These are phyloP conservation scores for Diadophis punctatus DNA, from an alignment of 2,113 vertebrate genomes.

Conservation along the genomic window DNA sequence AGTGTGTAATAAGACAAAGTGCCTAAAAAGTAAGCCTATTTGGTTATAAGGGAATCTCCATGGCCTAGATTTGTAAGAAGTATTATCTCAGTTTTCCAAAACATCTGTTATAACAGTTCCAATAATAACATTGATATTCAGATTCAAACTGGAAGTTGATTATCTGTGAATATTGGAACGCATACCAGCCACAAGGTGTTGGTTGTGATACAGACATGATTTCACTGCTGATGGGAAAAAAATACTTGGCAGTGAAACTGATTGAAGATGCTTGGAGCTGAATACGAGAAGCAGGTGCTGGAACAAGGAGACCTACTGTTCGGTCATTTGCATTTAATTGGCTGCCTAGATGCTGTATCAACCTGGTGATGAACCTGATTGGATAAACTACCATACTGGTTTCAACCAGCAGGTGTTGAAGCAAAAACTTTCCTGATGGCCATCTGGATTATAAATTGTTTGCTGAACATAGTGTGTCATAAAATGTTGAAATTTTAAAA, in stretches of 20 bases:
- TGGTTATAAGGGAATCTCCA: neutral
- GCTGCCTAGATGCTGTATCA: constrained; percentile 17
- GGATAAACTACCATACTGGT: constrained; percentile 11
- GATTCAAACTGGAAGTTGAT: neutral
- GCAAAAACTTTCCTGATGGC: constrained; percentile 10
- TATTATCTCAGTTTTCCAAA: neutral
- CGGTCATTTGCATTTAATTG: constrained; percentile 25
- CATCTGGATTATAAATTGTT: constrained; percentile 28
- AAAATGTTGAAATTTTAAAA: constrained; percentile 2
- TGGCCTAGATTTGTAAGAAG: neutral
- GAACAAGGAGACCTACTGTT: constrained; percentile 14
- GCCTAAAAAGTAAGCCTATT: neutral
- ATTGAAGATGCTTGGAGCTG: constrained; percentile 1
- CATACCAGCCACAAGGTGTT: neutral
- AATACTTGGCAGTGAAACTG: constrained; percentile 1
- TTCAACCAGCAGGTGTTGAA: constrained; percentile 19
- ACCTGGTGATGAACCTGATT: constrained; percentile 5
- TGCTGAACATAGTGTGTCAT: constrained; percentile 2
- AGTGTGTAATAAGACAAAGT: neutral
- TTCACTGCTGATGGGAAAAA: neutral
- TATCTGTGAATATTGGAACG: neutral
- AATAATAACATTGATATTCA: neutral
- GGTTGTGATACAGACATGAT: constrained; percentile 5
- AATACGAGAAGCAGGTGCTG: constrained; percentile 21
- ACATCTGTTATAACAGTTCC: neutral